phyloP scores from a whole-genome alignment of 1,140 invertebrate genomes.

The Drosophila tsacasi region DNA sequence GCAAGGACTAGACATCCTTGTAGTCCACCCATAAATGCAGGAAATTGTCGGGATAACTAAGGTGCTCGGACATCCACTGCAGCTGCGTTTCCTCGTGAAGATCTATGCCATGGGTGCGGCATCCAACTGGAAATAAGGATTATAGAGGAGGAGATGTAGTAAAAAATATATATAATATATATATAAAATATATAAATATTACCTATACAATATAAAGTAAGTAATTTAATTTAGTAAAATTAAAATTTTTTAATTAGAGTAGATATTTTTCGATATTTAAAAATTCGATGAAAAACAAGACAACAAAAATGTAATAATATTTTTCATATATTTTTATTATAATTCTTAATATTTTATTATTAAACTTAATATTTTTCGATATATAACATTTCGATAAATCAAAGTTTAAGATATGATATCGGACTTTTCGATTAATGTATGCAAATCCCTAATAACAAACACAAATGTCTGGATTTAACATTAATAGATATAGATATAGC shows the following conservation, averaged over 20 bases:
- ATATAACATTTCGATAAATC: not conserved
- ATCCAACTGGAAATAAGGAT: constrained; percentile 88
- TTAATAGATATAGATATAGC: not conserved
- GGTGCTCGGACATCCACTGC: constrained; percentile 98
- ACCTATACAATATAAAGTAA: not conserved
- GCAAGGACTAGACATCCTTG: constrained; percentile 42
- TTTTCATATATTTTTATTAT: no score
- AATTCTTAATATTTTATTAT: no score
- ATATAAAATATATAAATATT: not conserved
- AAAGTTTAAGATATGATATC: not conserved
- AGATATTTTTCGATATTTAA: not conserved
- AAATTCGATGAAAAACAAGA: no score
- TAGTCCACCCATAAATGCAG: constrained; percentile 91
- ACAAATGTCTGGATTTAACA: not conserved
- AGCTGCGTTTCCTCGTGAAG: constrained; percentile 95
- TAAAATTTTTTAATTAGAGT: no score
- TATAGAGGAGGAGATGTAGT: not conserved
- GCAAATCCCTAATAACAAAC: not conserved
- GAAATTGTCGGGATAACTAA: constrained; percentile 99
- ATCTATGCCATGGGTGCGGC: constrained; percentile 95
- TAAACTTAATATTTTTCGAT: not conserved
- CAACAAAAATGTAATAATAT: no score
- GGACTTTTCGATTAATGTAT: not conserved
- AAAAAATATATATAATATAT: no score
- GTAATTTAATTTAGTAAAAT: no score